A percentile compares a stretch with the other conserved stretches of the same genome.
phyloP scores from a whole-genome alignment of 1,140 invertebrate species.

The Sycobia sp. region DNA sequence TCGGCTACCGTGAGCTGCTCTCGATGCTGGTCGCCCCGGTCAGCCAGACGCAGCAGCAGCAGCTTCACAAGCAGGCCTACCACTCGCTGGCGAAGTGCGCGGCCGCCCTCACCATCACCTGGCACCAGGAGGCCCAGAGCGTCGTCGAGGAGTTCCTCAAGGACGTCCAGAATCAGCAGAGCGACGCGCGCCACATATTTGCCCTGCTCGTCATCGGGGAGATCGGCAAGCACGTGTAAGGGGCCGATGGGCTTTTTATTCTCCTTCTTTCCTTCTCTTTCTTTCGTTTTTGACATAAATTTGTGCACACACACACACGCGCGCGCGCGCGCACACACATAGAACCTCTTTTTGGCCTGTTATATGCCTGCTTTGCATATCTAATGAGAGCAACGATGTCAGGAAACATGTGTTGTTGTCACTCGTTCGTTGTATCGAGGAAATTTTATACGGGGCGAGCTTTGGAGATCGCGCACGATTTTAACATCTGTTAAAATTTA shows the following conservation, averaged over 20 bases:
- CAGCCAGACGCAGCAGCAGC: conserved; percentile 25
- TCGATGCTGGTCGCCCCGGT: conserved; percentile 73
- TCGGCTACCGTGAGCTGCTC: conserved; percentile 81
- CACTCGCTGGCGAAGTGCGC: conserved; percentile 95
- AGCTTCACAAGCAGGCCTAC: conserved; percentile 77
- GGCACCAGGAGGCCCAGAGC: conserved; percentile 73
- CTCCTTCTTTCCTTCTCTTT: not conserved
- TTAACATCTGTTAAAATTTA: no score
- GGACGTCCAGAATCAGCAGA: conserved; percentile 76
- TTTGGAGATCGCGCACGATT: no score
- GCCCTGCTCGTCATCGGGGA: conserved; percentile 93
- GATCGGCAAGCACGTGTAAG: conserved; percentile 91
- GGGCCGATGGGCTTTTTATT: conserved; percentile 1
- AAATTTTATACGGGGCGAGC: no score
- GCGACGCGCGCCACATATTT: conserved; percentile 88
- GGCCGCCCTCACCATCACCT: conserved; percentile 85
- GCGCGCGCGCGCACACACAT: no score
- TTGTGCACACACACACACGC: no score
- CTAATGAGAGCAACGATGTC: no score
- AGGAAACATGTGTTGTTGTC: no score
- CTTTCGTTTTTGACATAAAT: no score
- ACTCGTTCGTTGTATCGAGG: no score
- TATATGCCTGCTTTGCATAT: no score
- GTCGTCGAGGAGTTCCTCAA: conserved; percentile 85
- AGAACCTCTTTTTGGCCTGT: no score